Base-by-base conservation (phyloP, 2,113 vertebrate species). In the Cheirogaleus medius region DNA sequence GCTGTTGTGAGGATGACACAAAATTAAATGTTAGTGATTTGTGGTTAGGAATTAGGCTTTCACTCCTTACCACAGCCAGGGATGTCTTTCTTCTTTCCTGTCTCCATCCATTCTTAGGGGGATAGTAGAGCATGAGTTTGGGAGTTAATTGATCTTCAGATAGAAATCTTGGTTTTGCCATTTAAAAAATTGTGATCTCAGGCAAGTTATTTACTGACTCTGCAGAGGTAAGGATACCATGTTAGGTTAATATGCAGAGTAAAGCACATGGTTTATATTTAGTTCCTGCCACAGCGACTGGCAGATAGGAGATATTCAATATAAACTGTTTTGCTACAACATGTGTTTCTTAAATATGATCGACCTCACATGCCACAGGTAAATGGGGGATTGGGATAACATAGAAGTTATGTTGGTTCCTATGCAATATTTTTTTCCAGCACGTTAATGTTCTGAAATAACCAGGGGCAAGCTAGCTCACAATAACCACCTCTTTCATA, bases 181-280 rank as follows among this genome's bases (percentile, higher is more conserved):
- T 68, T 95, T 92, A 82, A 93, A 78, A 83, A 69, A 29, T 37
- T 93, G 71, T 95, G 14, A 78, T 68, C 74, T 76, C 27, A 71
- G 81, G 69, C 54, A 85, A 68, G 71, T 81, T 90, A 52, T 56
- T 94, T 49, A 54, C 71, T 77, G 71, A 82, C 64, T 47, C 29
- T 60, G 85, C 44, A 85, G 58, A 54, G n/a, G 85, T 77, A 80
- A 88, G 88, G 47, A 47, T 17, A 86, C n/a, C 23, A 68, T 32
- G 37, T 69, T 47, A 74, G 86, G 69, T 63, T 73, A 76, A 74
- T 54, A 54, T 92, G 58, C 54, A 52, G 76, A 84, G 83, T 84
- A 84, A 87, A 60, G 63, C 81, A 78, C 54, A n/a, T 17, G 56
- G 58, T 81, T 95, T 97, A 74, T 96, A 60, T 90, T 95, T 88